Base-by-base conservation (phyloP, 2,888 invertebrate genomes). In the Agrenia bidenticulata region DNA sequence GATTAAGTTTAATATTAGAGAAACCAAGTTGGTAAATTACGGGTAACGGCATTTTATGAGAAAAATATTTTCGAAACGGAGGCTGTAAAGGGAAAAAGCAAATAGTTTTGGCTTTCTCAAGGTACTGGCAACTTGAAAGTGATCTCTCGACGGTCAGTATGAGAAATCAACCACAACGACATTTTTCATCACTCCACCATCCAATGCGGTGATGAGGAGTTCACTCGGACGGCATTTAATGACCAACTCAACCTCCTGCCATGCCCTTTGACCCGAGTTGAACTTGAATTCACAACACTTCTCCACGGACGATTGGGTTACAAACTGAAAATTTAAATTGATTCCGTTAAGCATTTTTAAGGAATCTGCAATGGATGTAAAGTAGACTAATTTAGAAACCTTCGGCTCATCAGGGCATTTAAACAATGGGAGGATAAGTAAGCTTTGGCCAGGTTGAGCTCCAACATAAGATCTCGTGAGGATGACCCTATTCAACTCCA, bases 251-350 rank as follows among this genome's bases (percentile, higher is more conserved):
- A 76, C 73, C 64, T 76, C 73, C 66, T 73, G 70, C 73, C 73
- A 76, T 39, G 69, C 67, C 56, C 70, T 72, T 60, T 70, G 70
- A 61, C 65, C 72, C 21, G 66, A 68, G n/a, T 70, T 68, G 66
- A 76, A 74, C 42, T 74, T 73, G 42, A 76, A 68, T 57, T 76
- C 76, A 60, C 76, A 74, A 56, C 76, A 76, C 69, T 76, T 76
- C 50, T 66, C 57, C 19, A 76, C 76, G 2, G 72, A 68, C 58
- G 70, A 67, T 62, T 74, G 72, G 32, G 76, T 74, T 26, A 74
- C 74, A 58, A 74, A 69, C 76, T 76, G 61, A n/a, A 65, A 63
- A 51, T 21, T 45, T 32, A 32, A 32, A 11, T 32, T 32, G 32
- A 42, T 37, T 11, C 4, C 5, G 32, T 32, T 49, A 4, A 19